phyloP scores from a whole-genome alignment of 2,797 vertebrate species.

The Muraenolepis orangiensis region DNA sequence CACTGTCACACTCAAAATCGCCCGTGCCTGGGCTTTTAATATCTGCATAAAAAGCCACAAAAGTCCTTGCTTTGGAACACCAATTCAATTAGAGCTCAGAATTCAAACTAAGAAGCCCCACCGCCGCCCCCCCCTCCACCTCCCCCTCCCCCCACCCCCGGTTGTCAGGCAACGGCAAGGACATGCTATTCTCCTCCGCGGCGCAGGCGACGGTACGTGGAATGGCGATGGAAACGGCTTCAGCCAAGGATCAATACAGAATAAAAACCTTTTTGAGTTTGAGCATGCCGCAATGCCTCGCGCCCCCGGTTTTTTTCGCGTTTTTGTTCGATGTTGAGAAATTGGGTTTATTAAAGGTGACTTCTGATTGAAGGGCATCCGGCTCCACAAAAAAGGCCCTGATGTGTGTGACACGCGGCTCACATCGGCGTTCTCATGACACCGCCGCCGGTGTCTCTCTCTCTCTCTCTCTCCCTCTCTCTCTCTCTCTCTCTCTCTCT shows the following conservation, averaged over 20 bases:
- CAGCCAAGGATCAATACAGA: background rate
- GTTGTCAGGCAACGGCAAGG: constrained; percentile 3
- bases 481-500: too few species aligned
- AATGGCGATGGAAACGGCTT: background rate
- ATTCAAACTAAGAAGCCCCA: too few species aligned
- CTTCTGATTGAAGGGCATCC: background rate
- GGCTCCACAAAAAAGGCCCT: background rate
- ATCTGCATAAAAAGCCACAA: background rate
- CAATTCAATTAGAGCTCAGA: background rate
- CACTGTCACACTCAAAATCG: background rate
- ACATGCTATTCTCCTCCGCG: background rate
- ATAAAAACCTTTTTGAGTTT: background rate
- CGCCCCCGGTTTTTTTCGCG: background rate
- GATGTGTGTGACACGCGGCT: too few species aligned
- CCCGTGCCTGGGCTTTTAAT: background rate
- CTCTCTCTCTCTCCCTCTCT: too few species aligned
- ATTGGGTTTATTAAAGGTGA: background rate
- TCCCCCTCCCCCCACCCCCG: too few species aligned
- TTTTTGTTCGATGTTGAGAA: background rate
- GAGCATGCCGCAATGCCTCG: background rate
- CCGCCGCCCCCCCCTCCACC: too few species aligned
- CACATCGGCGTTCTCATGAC: too few species aligned
- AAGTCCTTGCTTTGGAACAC: background rate
- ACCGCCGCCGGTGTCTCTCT: too few species aligned
- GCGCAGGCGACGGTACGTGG: background rate